Evolutionary conservation across 2,888 invertebrate genomes (phyloP), one percentile per base, ranked within the genome.

Genomic region (Hyppa rectilinea): DNA sequence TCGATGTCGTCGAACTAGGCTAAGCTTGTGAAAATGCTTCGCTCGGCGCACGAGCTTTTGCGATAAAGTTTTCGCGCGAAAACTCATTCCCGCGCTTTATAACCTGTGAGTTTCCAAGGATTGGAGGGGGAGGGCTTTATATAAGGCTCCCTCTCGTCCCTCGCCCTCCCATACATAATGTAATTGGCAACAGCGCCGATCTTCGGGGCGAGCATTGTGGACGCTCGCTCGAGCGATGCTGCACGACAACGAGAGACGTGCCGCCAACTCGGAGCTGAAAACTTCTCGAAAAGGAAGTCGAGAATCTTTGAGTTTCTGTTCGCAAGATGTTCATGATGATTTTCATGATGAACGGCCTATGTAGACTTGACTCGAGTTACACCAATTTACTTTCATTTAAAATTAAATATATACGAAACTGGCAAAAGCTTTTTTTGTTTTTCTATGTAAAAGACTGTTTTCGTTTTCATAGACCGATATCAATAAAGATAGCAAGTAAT

Each of bases 1-100:
- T 72, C 71, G 75, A 82, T 85, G 86, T 82, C 85, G 86, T 86
- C 71, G 80, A 87, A 83, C 85, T 84, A 88, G 85, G 85, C 87
- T 88, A 87, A 90, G 88, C 88, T 91, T 81, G 83, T 87, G 89
- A 89, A 89, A 91, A 92, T 91, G 88, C 88, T 89, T 85, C 84
- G 75, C 85, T 88, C 85, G 87, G 87, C 82, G 71, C 84, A 84
- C 83, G 84, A 86, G 87, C 87, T 89, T 87, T 87, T 80, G 90
- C 88, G 90, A 93, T 93, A 93, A 93, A 94, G 92, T 95, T 95
- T 95, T 87, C 91, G 94, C 93, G 93, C 89, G 93, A 93, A 94
- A 94, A 92, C 91, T 93, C 94, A 92, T 94, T 94, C 93, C 93
- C 94, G 94, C 94, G 93, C 92, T 94, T 94, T 93, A 93, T 91